phyloP scores from a whole-genome alignment of 2,888 invertebrate species.

The Ectemnius cavifrons region DNA sequence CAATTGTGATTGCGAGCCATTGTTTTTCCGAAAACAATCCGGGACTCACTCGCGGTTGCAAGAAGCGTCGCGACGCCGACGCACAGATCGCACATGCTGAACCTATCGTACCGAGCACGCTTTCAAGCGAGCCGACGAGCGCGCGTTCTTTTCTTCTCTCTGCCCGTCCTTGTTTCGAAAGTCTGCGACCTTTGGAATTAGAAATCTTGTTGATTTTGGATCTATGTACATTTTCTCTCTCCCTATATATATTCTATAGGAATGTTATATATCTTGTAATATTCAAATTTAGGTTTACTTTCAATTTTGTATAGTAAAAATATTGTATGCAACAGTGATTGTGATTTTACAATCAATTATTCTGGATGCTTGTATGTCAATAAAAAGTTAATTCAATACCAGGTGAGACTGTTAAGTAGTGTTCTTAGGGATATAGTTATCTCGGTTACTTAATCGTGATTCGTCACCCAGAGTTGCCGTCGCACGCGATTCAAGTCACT shows the following conservation, averaged over 20 bases:
- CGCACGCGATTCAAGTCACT: too few relatives aligned
- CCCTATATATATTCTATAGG: neutral
- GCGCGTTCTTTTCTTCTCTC: conserved; percentile 8
- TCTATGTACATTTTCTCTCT: neutral
- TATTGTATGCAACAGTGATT: too few relatives aligned
- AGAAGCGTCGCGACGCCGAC: conserved; percentile 39
- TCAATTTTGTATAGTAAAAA: too few relatives aligned
- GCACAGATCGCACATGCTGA: conserved; percentile 26
- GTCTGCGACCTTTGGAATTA: neutral
- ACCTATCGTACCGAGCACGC: conserved; percentile 38
- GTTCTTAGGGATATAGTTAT: too few relatives aligned
- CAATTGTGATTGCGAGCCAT: conserved; percentile 48
- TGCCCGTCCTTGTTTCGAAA: neutral
- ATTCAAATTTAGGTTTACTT: neutral
- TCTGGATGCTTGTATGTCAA: too few relatives aligned
- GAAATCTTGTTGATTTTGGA: neutral
- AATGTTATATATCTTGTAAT: neutral
- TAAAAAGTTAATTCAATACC: too few relatives aligned
- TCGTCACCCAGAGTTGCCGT: too few relatives aligned
- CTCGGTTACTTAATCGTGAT: too few relatives aligned
- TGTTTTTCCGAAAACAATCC: conserved; percentile 50
- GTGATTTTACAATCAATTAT: too few relatives aligned
- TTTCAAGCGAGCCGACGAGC: conserved; percentile 25
- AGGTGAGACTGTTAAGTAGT: too few relatives aligned
- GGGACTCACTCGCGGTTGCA: conserved; percentile 2